Conservation (phyloP, 2,797 vertebrate genomes). For the Paedocypris micromegethes region DNA sequence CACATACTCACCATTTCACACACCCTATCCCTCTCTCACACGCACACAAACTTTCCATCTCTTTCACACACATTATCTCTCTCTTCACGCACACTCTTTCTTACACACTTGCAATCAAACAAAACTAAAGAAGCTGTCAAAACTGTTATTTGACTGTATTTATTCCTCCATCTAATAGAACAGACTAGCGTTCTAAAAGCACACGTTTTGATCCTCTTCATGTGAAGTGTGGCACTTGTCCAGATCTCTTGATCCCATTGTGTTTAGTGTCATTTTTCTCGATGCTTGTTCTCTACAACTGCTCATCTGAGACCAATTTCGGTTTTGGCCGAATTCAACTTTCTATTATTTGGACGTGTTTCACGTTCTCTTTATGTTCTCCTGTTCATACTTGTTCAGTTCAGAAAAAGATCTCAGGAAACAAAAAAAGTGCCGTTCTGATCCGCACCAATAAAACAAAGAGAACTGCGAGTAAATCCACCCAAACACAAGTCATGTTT, state of each 20-base stretch:
- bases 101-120: no score
- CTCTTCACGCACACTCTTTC: no score
- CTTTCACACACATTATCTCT: no score
- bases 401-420: neutral
- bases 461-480: conserved; percentile 9
- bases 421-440: no score
- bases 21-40: no score
- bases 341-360: neutral
- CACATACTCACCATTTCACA: no score
- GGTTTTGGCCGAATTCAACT: conserved; percentile 55
- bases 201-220: conserved; percentile 46
- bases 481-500: conserved; percentile 15
- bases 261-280: conserved; percentile 58
- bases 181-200: conserved; percentile 13
- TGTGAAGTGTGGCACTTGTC: conserved; percentile 49
- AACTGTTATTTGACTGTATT: no score
- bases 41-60: no score
- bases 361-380: neutral
- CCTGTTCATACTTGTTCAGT: neutral
- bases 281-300: conserved; percentile 58
- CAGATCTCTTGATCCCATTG: conserved; percentile 57
- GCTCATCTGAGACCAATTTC: conserved; percentile 67
- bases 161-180: no score
- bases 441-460: neutral
- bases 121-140: no score